phyloP scores from a whole-genome alignment of 2,888 invertebrate species.

The Sarcophaga carnaria region DNA sequence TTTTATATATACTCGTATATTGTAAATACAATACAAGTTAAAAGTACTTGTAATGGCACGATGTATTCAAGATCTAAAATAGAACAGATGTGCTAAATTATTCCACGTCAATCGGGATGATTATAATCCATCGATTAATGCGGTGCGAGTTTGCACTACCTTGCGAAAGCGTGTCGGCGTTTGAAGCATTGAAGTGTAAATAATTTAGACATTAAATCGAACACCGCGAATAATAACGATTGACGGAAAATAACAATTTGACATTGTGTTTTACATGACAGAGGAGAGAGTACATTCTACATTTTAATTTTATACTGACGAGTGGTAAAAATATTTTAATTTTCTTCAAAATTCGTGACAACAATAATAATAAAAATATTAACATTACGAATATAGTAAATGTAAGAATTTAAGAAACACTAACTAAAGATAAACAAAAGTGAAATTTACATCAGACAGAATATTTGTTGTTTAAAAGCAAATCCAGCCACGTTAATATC shows the following conservation, averaged over 20 bases:
- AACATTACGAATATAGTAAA: not conserved
- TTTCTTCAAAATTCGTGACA: not conserved
- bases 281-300: not conserved
- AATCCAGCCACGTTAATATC: too few species aligned
- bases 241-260: not conserved
- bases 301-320: not conserved
- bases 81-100: constrained; percentile 18
- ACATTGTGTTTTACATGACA: not conserved
- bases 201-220: constrained; percentile 15
- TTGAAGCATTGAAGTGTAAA: constrained; percentile 9
- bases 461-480: too few species aligned
- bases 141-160: not conserved
- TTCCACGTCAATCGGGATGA: not conserved
- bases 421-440: too few species aligned
- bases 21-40: too few species aligned
- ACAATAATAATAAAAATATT: not conserved
- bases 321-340: not conserved
- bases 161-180: not conserved
- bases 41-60: not conserved
- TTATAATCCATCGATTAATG: not conserved
- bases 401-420: not conserved
- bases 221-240: not conserved
- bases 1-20: too few species aligned
- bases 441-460: too few species aligned
- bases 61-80: constrained; percentile 18